These are phyloP conservation scores for Andrena bucephala DNA, from an alignment of 2,888 invertebrate genomes.

Conservation along the genomic window DNA sequence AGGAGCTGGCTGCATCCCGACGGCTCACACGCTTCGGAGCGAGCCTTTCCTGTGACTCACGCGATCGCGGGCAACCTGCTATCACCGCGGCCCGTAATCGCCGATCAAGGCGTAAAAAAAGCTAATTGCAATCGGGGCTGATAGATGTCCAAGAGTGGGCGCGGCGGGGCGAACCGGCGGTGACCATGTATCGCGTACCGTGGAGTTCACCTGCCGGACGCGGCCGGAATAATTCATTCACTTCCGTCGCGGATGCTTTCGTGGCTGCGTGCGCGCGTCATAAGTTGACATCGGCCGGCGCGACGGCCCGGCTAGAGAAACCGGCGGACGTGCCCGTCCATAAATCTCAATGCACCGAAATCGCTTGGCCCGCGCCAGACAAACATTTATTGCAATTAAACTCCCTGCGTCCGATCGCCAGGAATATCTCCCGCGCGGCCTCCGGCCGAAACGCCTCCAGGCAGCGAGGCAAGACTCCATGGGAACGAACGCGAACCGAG, in stretches of 20 bases:
- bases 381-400: slow-evolving; percentile 49
- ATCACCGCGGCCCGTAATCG: slow-evolving; percentile 35
- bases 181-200: slow-evolving; percentile 35
- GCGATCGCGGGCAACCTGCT: slow-evolving; percentile 28
- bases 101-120: slow-evolving; percentile 28
- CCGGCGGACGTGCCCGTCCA: slow-evolving; percentile 57
- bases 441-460: not conserved
- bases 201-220: slow-evolving; percentile 50
- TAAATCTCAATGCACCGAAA: slow-evolving; percentile 67
- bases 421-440: not conserved
- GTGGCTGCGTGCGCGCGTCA: not conserved
- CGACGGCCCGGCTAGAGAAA: slow-evolving; percentile 32
- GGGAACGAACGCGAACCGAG: not conserved
- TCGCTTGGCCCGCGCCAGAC: slow-evolving; percentile 47
- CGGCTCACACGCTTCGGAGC: not conserved
- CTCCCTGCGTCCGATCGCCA: slow-evolving; percentile 58
- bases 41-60: not conserved
- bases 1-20: not conserved
- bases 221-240: slow-evolving; percentile 57
- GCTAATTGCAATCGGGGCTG: slow-evolving; percentile 31
- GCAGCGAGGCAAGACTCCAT: not conserved
- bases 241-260: slow-evolving; percentile 39
- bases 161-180: slow-evolving; percentile 32
- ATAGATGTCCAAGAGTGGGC: slow-evolving; percentile 19
- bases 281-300: slow-evolving; percentile 17